Base-by-base conservation (phyloP, 2,113 vertebrate species). In the Syrmaticus mikado region DNA sequence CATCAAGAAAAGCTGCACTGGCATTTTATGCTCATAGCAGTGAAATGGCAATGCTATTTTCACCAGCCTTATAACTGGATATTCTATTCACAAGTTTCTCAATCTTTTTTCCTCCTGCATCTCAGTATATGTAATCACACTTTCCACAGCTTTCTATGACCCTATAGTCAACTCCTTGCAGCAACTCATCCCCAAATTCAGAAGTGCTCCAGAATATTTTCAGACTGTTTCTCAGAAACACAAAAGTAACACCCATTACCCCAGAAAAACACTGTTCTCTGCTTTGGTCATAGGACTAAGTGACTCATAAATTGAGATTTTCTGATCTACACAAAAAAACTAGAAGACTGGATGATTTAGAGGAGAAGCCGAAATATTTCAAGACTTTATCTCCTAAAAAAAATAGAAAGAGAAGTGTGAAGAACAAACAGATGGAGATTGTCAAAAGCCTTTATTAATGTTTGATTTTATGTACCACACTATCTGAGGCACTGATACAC, bases 371-470 rank as follows among this genome's bases (percentile, higher is more conserved):
- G 77, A 89, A 89, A 89, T 81, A 89, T 78, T 94, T 89, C 88
- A 88, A 93, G 85, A 80, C 32, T 93, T 81, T 88, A 38, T 90
- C 64, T 92, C 71, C 68, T 91, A 83, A 94, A 89, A 96, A 96
- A 90, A 84, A 22, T 72, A 89, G 82, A 91, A 38, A 41, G 43
- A 77, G 85, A 93, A 84, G 85, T 89, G 87, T 96, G 93, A 92
- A 96, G 89, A 97, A 93, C 74, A 93, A 96, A 76, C 92, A 94
- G 93, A 96, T 96, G 91, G 91, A 94, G 90, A 46, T 89, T 97
- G 87, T 94, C 95, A 96, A 95, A 96, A 94, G 52, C 27, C 73
- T 95, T 93, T 97, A 95, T 94, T 94, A 96, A 94, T 82, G 65
- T 90, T 93, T 93, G 75, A 95, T 95, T 96, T 92, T 94, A 77